Evolutionary conservation across 1,140 invertebrate genomes (phyloP), one percentile per base, ranked within the genome.

Genomic region (silkworm (Bombyx mori)): DNA sequence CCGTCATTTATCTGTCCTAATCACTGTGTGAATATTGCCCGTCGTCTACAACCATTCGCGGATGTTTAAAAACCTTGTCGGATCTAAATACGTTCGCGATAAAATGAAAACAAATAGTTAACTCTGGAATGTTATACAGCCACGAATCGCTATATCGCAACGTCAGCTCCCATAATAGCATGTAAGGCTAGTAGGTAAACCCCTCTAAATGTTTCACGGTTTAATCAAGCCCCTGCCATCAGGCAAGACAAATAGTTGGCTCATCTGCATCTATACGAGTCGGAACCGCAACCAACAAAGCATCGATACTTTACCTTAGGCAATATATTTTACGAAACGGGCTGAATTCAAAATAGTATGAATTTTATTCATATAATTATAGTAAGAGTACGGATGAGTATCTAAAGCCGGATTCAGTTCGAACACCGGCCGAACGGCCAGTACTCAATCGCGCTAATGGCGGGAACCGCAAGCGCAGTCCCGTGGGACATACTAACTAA

Each of bases 221-320:
- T 84, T 86, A 86, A 86, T 86, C 81, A 86, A 86, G 73, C 78
- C 75, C 71, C 70, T 76, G 71, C 82, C 74, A 86, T 83, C 78
- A 82, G 73, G 75, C 67, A 82, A 83, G 77, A 84, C 78, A 86
- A 86, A 86, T 86, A 85, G 79, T 80, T 75, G 64, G 77, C 79
- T 86, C 82, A 86, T 86, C 82, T 86, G 79, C 82, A 86, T 84
- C 81, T 81, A 86, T 80, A 86, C 79, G 82, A 86, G 79, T 68
- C 70, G 70, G 70, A 68, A 68, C 65, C 65, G 65, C 69, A 71
- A 67, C 63, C 61, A 66, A 70, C 68, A 65, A 60, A 59, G 65
- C 63, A 62, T 66, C 68, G 65, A 70, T 68, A 68, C 68, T 65
- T 70, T 54, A 65, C 68, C 44, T 58, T 65, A 49, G 47, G 42